Evolutionary conservation across 2,797 vertebrate genomes (phyloP).

Genomic region (Astyanax mexicanus): DNA sequence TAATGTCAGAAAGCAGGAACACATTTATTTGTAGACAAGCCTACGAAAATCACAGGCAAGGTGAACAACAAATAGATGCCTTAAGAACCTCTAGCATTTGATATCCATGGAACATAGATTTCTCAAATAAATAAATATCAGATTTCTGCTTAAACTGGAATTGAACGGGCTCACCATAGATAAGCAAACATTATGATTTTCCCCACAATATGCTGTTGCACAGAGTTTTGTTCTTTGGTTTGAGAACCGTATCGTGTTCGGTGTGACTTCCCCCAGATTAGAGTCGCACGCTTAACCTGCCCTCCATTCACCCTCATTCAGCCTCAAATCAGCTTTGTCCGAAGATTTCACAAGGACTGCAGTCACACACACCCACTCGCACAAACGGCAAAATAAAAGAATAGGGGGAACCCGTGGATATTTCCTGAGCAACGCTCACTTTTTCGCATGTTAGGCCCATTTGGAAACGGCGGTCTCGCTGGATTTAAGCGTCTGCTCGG

Average conservation of each 20-base stretch:
- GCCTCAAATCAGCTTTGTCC: conserved; percentile 75
- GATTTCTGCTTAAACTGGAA: background rate
- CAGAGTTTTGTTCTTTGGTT: conserved; percentile 57
- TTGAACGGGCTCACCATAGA: background rate
- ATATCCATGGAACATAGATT: background rate
- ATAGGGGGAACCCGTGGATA: conserved; percentile 41
- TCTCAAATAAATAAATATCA: too few relatives aligned
- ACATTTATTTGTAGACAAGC: background rate
- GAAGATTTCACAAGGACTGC: conserved; percentile 72
- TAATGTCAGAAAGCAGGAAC: background rate
- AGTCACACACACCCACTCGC: conserved; percentile 69
- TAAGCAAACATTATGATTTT: conserved; percentile 40
- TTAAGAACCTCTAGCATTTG: background rate
- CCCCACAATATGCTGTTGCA: conserved; percentile 41
- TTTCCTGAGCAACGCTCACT: conserved; percentile 45
- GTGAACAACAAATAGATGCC: background rate
- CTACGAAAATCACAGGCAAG: background rate
- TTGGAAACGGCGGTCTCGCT: conserved; percentile 50
- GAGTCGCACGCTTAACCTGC: conserved; percentile 65
- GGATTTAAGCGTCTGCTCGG: conserved; percentile 58
- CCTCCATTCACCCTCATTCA: conserved; percentile 65
- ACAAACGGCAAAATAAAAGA: conserved; percentile 46
- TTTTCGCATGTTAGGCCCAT: conserved; percentile 50
- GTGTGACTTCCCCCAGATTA: conserved; percentile 65
- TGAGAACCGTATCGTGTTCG: conserved; percentile 59